phyloP scores from a whole-genome alignment of 1,140 invertebrate species.

The Bacillus rossius region DNA sequence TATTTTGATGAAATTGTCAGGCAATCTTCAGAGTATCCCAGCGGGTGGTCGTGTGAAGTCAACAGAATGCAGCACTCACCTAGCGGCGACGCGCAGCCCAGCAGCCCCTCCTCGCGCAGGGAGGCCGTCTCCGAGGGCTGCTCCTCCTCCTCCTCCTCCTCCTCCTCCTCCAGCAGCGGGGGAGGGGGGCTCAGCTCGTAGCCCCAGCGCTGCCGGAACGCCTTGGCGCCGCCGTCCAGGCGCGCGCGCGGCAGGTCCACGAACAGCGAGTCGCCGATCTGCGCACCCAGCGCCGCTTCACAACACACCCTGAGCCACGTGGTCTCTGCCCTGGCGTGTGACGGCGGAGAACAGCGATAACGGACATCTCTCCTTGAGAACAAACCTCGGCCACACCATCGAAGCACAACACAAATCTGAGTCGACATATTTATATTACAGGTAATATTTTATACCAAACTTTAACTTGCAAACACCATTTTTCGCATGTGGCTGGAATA shows the following conservation, averaged over 20 bases:
- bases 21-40: too few species aligned
- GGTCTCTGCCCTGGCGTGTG: conserved; percentile 25
- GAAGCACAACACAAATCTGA: too few species aligned
- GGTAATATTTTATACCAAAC: too few species aligned
- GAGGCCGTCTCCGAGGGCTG: conserved; percentile 39
- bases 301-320: conserved; percentile 41
- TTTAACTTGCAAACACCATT: too few species aligned
- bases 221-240: conserved; percentile 57
- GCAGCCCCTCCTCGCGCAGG: conserved; percentile 41
- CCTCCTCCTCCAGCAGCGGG: conserved; percentile 53
- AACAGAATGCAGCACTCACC: conserved; percentile 48
- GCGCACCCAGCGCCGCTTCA: not conserved
- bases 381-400: too few species aligned
- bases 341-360: too few species aligned
- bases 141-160: conserved; percentile 48
- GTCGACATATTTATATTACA: too few species aligned
- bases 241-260: conserved; percentile 60
- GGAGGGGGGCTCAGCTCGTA: conserved; percentile 60
- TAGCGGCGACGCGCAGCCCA: conserved; percentile 47
- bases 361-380: not conserved
- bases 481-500: too few species aligned
- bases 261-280: conserved; percentile 51
- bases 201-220: conserved; percentile 56
- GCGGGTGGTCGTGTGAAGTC: too few species aligned
- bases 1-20: too few species aligned